Conservation (phyloP, 2,113 vertebrate genomes). For the Dipodomys merriami region DNA sequence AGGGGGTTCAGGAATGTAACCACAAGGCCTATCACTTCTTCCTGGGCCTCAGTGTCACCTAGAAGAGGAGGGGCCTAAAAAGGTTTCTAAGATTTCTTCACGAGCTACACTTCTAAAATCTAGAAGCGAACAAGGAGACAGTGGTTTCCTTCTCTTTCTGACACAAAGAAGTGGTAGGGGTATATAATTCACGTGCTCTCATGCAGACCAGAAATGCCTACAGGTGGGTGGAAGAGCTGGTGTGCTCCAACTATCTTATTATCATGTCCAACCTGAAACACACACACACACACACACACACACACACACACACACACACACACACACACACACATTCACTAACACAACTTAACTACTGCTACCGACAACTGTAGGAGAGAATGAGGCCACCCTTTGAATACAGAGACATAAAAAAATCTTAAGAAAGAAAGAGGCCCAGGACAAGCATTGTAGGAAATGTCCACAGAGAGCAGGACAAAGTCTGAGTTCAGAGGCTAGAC, state of each 20-base stretch:
- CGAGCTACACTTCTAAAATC: background rate
- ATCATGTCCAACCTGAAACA: background rate
- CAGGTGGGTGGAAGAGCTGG: too few species aligned
- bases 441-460: background rate
- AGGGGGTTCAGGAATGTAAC: background rate
- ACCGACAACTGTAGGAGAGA: background rate
- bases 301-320: too few species aligned
- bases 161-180: background rate
- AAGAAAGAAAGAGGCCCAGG: background rate
- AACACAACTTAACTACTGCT: too few species aligned
- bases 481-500: background rate
- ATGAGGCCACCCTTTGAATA: background rate
- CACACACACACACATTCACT: too few species aligned
- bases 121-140: background rate
- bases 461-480: background rate
- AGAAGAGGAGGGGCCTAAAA: background rate
- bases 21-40: background rate
- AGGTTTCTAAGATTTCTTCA: background rate
- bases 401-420: background rate
- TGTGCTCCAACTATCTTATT: background rate
- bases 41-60: background rate
- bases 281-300: too few species aligned
- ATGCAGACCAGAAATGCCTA: background rate
- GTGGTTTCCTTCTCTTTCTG: background rate
- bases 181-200: background rate